These are phyloP conservation scores for Protonemura montana DNA, from an alignment of 2,888 invertebrate genomes.

Conservation along the genomic window DNA sequence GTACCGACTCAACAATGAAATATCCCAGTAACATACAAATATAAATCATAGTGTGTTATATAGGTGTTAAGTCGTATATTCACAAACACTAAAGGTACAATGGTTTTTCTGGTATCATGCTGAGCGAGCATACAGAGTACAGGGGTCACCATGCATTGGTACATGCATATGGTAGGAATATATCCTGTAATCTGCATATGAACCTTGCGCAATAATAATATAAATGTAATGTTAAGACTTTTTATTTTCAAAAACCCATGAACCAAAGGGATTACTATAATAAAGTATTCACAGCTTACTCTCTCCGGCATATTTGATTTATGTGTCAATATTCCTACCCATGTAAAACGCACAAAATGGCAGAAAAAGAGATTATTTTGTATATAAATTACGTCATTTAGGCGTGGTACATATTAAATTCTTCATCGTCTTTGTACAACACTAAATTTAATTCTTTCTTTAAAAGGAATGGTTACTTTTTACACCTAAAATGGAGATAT, in stretches of 20 bases:
- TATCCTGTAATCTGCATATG: conserved; percentile 20
- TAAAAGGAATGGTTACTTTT: background rate
- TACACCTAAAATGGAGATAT: background rate
- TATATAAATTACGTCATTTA: conserved; percentile 1
- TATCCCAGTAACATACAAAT: background rate
- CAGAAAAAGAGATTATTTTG: background rate
- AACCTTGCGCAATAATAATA: conserved; percentile 31
- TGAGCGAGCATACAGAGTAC: background rate
- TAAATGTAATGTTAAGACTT: conserved; percentile 19
- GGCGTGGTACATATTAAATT: background rate
- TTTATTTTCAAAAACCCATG: conserved; percentile 3
- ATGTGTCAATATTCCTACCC: background rate
- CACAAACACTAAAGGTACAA: background rate
- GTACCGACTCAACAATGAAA: conserved; percentile 8
- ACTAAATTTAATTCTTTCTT: background rate
- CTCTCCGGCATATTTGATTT: background rate
- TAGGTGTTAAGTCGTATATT: conserved; percentile 30
- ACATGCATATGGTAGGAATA: background rate
- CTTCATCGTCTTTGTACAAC: conserved; percentile 15
- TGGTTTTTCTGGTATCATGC: conserved; percentile 17
- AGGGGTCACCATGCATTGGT: background rate
- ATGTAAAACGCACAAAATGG: background rate
- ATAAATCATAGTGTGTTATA: conserved; percentile 22
- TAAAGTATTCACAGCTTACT: conserved; percentile 24
- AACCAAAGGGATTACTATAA: conserved; percentile 29